Evolutionary conservation across 92 coral and sea anemone genomes (phyloP), one percentile per base, ranked within the genome.

Genomic region (Galaxea fascicularis): DNA sequence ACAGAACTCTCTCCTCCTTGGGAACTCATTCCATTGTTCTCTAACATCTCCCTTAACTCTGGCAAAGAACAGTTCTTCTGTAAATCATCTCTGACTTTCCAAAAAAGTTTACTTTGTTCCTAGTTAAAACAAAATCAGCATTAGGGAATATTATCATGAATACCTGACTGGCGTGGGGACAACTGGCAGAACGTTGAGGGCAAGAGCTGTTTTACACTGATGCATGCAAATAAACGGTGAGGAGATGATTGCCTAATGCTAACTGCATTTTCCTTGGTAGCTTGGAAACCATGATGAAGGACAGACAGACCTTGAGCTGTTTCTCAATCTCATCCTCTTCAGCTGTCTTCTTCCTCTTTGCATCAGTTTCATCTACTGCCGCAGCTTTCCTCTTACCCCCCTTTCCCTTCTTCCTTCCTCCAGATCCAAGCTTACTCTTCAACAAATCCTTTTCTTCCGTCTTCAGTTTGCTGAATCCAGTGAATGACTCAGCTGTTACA

Each of bases 1-100:
- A 97, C 99, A 51, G 93, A 91, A 62, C 95, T 89, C 73, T 97
- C 98, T 35, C 99, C 99, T 25, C 99, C 99, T 58, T 84, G 91
- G 4, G 92, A 45, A 26, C 86, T 83, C 68, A 90, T 93, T 31
- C 88, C 95, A 86, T 97, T 97, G 52, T 95, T 93, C 76, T 92
- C 94, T 9, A 97, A 84, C 99, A 97, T 94, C 76, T 95, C 94
- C 62, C 86, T 89, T 39, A 97, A 84, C 74, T 76, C 84, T 57
- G 91, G 74, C 1, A 75, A 69, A 39, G 95, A 84, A 59, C 98
- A 93, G 46, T 75, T 81, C 28, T 83, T 89, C 63, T 86, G 90
- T 41, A 97, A 75, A 14, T 92, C 94, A 88, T 97, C 99, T 58
- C 99, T 86, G 24, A 97, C 88, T 73, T 92, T 89, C 99, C 99